Evolutionary conservation across 2,888 invertebrate genomes (phyloP).

Genomic region (Eristalinus sepulchralis): DNA sequence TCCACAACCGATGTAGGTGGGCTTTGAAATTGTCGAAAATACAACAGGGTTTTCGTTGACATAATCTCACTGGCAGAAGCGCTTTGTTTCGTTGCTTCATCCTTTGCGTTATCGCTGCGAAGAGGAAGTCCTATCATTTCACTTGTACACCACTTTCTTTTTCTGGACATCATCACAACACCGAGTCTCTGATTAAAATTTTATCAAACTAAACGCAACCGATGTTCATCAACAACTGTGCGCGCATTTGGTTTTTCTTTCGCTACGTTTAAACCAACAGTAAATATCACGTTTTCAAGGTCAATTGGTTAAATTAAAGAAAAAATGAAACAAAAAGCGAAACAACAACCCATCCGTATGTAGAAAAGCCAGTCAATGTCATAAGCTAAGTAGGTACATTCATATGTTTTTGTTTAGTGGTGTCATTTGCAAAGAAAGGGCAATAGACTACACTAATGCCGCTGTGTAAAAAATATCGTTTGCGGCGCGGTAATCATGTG

Average conservation of each 20-base stretch:
- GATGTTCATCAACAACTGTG: conserved; percentile 54
- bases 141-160: conserved; percentile 60
- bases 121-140: conserved; percentile 48
- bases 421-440: conserved; percentile 63
- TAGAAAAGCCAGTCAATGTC: conserved; percentile 61
- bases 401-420: conserved; percentile 10
- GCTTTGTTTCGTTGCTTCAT: not conserved
- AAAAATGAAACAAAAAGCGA: conserved; percentile 18
- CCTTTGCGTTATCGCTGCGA: conserved; percentile 23
- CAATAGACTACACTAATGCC: conserved; percentile 58
- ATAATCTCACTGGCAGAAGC: conserved; percentile 26
- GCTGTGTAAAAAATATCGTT: conserved; percentile 39
- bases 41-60: conserved; percentile 43
- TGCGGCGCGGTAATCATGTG: not conserved
- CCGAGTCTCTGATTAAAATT: not conserved
- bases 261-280: conserved; percentile 49
- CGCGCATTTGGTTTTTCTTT: conserved; percentile 48
- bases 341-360: conserved; percentile 8
- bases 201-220: conserved; percentile 52
- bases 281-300: conserved; percentile 65
- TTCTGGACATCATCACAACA: conserved; percentile 45
- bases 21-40: conserved; percentile 40
- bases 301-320: conserved; percentile 51
- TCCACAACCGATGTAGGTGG: conserved; percentile 5
- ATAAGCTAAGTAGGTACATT: conserved; percentile 56